These are phyloP conservation scores for Gymnopithys bicolor DNA, from an alignment of 2,797 vertebrate species.

Conservation along the genomic window DNA sequence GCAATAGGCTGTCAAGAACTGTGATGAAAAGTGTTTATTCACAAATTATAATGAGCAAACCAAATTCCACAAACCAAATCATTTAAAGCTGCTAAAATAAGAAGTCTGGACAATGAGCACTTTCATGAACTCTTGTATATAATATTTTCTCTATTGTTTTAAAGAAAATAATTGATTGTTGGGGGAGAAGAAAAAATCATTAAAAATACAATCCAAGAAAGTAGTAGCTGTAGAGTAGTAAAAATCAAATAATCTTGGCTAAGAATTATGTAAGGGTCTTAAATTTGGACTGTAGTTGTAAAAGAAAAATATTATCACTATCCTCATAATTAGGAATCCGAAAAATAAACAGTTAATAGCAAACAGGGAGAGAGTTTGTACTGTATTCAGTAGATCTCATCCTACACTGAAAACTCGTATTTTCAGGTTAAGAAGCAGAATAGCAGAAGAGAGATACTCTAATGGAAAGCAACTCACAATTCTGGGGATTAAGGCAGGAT, in stretches of 20 bases:
- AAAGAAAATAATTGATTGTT: background rate
- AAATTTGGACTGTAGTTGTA: background rate
- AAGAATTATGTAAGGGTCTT: background rate
- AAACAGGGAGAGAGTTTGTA: background rate
- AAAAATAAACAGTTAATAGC: background rate
- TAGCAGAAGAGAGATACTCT: background rate
- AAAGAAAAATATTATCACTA: background rate
- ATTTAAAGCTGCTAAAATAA: background rate
- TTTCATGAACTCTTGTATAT: background rate
- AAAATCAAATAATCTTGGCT: background rate
- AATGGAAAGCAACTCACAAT: background rate
- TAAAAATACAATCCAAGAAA: background rate
- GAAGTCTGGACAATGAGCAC: background rate
- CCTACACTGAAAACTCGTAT: background rate
- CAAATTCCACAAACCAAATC: background rate
- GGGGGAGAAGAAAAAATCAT: background rate
- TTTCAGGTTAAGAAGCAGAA: background rate
- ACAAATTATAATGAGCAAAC: background rate
- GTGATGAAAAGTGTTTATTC: background rate
- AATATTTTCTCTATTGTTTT: background rate
- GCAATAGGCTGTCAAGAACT: background rate
- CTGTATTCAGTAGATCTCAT: background rate
- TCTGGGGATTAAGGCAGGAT: background rate
- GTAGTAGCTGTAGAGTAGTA: background rate
- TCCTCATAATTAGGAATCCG: background rate